Evolutionary conservation across 2,797 vertebrate species (phyloP).

Genomic region (Cyprinodon diabolis): DNA sequence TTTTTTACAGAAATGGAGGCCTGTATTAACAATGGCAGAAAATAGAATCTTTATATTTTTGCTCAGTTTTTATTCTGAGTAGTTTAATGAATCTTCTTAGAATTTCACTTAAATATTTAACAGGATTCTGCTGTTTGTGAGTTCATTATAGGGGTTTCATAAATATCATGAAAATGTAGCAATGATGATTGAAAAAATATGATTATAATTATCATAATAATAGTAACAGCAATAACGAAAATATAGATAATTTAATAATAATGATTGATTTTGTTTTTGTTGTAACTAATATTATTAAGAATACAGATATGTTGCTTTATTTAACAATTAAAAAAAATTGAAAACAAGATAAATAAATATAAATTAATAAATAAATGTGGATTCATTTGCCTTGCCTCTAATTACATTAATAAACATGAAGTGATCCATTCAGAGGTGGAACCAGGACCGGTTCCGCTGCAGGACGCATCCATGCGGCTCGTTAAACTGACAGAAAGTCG

Average conservation of each 20-base stretch:
- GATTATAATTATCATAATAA: too few species aligned
- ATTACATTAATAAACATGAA: conserved; percentile 32
- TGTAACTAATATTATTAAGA: too few species aligned
- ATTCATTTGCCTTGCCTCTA: conserved; percentile 16
- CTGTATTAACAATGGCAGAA: not conserved
- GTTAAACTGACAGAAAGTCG: not conserved
- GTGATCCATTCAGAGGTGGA: conserved; percentile 38
- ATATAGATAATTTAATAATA: not conserved
- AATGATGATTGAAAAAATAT: too few species aligned
- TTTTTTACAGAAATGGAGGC: not conserved
- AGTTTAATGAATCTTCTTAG: not conserved
- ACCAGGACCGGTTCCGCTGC: conserved; percentile 11
- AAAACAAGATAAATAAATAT: not conserved
- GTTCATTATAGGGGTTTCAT: not conserved
- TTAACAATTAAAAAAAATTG: too few species aligned
- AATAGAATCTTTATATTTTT: not conserved
- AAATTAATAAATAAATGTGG: not conserved
- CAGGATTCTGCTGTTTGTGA: not conserved
- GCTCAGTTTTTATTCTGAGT: not conserved
- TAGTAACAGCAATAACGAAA: not conserved
- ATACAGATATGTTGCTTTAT: too few species aligned
- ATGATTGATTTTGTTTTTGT: too few species aligned
- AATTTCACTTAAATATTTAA: not conserved
- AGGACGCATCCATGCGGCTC: not conserved
- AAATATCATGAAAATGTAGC: not conserved